Evolutionary conservation across 2,888 invertebrate species (phyloP).

Genomic region (Ptychoptera contaminata): DNA sequence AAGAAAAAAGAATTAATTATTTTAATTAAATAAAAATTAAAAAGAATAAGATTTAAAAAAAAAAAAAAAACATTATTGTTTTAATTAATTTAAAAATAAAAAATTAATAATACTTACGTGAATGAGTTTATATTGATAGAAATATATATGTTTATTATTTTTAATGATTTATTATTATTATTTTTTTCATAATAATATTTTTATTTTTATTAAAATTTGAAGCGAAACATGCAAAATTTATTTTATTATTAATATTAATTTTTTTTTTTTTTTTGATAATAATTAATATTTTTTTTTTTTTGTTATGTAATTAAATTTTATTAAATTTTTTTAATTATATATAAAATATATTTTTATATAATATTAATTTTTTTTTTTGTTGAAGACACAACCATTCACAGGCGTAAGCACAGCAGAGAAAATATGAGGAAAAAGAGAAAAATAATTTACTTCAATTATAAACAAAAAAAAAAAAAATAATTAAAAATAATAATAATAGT

Average conservation of each 20-base stretch:
- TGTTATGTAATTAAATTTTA: conserved; percentile 6
- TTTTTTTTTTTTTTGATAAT: background rate
- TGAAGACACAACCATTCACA: conserved; percentile 69
- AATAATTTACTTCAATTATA: conserved; percentile 35
- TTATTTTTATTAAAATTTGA: conserved; percentile 4
- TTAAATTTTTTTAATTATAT: conserved; percentile 5
- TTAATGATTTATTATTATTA: background rate
- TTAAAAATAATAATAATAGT: background rate
- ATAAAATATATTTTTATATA: conserved; percentile 18
- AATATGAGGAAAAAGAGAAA: conserved; percentile 54
- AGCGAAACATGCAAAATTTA: conserved; percentile 11
- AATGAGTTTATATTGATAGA: conserved; percentile 37
- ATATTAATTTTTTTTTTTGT: too few species aligned
- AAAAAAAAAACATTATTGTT: too few species aligned
- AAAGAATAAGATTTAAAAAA: too few species aligned
- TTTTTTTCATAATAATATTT: conserved; percentile 1
- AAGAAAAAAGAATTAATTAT: too few species aligned
- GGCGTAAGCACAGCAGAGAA: conserved; percentile 71
- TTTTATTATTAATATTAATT: background rate
- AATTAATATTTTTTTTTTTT: conserved; percentile 9
- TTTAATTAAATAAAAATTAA: too few species aligned
- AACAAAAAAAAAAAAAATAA: conserved; percentile 40
- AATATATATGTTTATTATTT: conserved; percentile 25
- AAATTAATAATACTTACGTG: conserved; percentile 50
- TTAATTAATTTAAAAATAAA: conserved; percentile 3